Conservation (phyloP, 2,113 vertebrate genomes). For the Pseudorhombus dupliciocellatus region DNA sequence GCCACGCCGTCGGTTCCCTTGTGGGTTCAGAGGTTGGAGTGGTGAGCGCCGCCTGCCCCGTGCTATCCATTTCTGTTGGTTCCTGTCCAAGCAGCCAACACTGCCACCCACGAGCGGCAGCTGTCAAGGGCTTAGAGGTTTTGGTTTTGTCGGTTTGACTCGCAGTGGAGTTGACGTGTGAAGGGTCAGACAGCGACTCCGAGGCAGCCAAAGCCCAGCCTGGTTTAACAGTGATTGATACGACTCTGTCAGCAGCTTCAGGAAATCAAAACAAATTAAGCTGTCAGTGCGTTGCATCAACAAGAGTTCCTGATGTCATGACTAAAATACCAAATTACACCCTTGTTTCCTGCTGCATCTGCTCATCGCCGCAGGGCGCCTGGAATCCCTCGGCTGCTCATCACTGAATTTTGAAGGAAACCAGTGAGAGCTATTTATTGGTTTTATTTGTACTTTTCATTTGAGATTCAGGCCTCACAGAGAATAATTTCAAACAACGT, state of each 20-base stretch:
- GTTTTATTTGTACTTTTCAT: constrained; percentile 44
- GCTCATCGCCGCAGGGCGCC: constrained; percentile 19
- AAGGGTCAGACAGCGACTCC: constrained; percentile 12
- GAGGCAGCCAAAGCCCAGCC: constrained; percentile 16
- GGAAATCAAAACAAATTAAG: constrained; percentile 54
- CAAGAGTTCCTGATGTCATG: constrained; percentile 51
- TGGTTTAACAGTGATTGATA: constrained; percentile 29
- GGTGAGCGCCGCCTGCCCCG: constrained; percentile 52
- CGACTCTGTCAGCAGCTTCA: constrained; percentile 34
- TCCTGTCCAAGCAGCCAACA: constrained; percentile 42
- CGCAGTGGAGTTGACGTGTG: constrained; percentile 32
- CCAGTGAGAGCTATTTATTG: constrained; percentile 35
- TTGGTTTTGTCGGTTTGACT: constrained; percentile 49
- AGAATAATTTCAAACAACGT: constrained; percentile 33
- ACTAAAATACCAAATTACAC: constrained; percentile 44
- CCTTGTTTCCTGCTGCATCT: constrained; percentile 40
- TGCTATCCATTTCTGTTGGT: constrained; percentile 57
- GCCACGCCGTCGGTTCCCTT: constrained; percentile 56
- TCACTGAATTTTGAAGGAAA: constrained; percentile 40
- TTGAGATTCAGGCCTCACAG: constrained; percentile 7
- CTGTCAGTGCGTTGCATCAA: constrained; percentile 40
- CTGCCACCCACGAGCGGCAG: constrained; percentile 62
- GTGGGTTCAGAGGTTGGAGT: constrained; percentile 63
- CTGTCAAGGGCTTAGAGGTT: constrained; percentile 50
- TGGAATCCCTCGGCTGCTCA: constrained; percentile 35